Base-by-base conservation (phyloP, 2,888 invertebrate species). In the Rhamnusium bicolor region DNA sequence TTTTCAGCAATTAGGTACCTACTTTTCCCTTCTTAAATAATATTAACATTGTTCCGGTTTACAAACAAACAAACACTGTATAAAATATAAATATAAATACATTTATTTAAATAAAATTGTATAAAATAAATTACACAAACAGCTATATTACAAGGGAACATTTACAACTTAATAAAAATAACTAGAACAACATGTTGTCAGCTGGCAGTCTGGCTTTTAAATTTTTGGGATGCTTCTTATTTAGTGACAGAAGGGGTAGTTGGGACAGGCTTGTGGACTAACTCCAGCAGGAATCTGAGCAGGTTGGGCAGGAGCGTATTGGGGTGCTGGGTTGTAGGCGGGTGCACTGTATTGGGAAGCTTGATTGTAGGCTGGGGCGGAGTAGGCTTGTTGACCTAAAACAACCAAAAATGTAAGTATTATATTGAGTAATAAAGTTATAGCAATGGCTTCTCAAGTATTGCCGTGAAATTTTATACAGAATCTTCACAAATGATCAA, bases 211-310 rank as follows among this genome's bases (percentile, higher is more conserved):
- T 80, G 73, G 76, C 79, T 80, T 76, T 69, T 71, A 49, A 12
- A 62, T 24, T 53, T 53, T 61, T 58, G 61, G 18, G 18, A 21
- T 12, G 16, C 56, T 21, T 19, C 14, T 29, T 58, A 40, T 63
- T 78, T 77, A 83, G 68, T 78, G 77, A 71, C 85, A 86, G 80
- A 81, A 85, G 4, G 86, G 86, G 68, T 86, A 86, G 76, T 85
- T 85, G 21, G 86, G 86, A 75, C 86, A 86, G 0, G 84, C 80
- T 27, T 78, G 75, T 27, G 86, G 81, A 68, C 84, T 83, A 6
- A 86, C 81, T 63, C 86, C 86, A 5, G 86, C 86, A 18, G 86
- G 86, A 58, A 84, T 79, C 67, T 83, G 84, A 16, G 84, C 84
- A 2, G 83, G 82, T 70, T 80, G 81, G 0, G 79, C 75, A 58